A percentile compares a stretch with the other conserved stretches of the same genome.
phyloP scores from a whole-genome alignment of 2,113 vertebrate genomes.

The Monopterus albus region DNA sequence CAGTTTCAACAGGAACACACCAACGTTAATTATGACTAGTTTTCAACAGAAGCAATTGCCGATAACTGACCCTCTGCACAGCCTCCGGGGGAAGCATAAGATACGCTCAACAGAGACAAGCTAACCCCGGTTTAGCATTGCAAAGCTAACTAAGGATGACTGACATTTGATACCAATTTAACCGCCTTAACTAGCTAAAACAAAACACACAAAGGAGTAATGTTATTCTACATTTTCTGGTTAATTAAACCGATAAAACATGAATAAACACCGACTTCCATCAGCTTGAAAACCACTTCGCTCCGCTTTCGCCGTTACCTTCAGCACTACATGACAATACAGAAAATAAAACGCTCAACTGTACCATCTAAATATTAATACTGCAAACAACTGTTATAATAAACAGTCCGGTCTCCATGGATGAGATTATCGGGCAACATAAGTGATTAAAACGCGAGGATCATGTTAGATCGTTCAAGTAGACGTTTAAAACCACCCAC shows the following conservation, averaged over 20 bases:
- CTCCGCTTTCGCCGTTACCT: conserved; percentile 9
- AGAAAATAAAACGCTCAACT: neutral
- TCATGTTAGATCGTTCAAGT: conserved; percentile 56
- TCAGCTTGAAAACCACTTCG: neutral
- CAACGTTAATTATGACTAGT: no score
- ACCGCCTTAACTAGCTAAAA: fast-evolving
- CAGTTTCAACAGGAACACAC: no score
- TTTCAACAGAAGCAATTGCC: no score
- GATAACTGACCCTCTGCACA: no score
- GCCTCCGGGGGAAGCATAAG: no score
- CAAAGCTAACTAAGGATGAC: neutral
- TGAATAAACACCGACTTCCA: neutral
- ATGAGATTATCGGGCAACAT: fast-evolving
- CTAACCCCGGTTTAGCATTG: neutral
- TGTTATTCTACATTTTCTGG: fast-evolving
- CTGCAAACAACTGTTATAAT: fast-evolving
- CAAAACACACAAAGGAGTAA: fast-evolving
- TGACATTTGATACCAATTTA: fast-evolving
- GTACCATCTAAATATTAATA: conserved; percentile 31
- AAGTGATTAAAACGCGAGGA: conserved; percentile 26
- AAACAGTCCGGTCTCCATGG: fast-evolving
- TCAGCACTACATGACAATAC: neutral
- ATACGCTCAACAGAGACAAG: no score
- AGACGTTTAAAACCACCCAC: conserved; percentile 78
- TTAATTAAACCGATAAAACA: fast-evolving